phyloP scores from a whole-genome alignment of 2,113 vertebrate genomes.

The Rhinolophus ferrumequinum region DNA sequence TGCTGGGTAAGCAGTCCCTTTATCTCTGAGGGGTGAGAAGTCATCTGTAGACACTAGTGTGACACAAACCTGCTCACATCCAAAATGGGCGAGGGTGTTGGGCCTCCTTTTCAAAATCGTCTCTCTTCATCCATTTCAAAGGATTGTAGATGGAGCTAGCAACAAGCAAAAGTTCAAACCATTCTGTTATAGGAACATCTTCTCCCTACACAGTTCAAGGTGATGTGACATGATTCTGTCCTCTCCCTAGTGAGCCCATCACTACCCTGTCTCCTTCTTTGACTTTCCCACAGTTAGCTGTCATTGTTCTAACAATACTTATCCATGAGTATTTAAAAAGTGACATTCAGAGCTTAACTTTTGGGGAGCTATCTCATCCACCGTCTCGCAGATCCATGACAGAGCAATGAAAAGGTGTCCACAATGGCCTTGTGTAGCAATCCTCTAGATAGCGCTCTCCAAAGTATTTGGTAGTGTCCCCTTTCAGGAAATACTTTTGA shows the following conservation, averaged over 20 bases:
- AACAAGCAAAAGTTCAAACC: not conserved
- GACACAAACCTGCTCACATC: fast-evolving
- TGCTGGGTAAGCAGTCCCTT: fast-evolving
- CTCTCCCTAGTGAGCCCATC: too few relatives aligned
- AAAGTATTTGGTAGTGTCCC: too few relatives aligned
- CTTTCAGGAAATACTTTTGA: not conserved
- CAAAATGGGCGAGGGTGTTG: fast-evolving
- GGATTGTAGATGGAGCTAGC: not conserved
- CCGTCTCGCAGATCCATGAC: fast-evolving
- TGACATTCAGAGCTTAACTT: not conserved
- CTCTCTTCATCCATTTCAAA: not conserved
- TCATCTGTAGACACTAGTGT: fast-evolving
- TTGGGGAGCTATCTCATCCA: fast-evolving
- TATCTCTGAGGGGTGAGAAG: too few relatives aligned
- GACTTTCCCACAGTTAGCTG: not conserved
- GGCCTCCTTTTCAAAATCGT: not conserved
- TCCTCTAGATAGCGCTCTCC: not conserved
- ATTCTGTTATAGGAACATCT: fast-evolving
- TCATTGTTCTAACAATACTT: not conserved
- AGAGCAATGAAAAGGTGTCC: not conserved
- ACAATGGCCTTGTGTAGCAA: fast-evolving
- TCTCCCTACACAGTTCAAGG: fast-evolving
- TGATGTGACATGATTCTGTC: fast-evolving
- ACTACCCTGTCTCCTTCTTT: not conserved
- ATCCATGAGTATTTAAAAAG: not conserved